phyloP scores from a whole-genome alignment of 1,140 invertebrate species.

The Scylla paramamosain region DNA sequence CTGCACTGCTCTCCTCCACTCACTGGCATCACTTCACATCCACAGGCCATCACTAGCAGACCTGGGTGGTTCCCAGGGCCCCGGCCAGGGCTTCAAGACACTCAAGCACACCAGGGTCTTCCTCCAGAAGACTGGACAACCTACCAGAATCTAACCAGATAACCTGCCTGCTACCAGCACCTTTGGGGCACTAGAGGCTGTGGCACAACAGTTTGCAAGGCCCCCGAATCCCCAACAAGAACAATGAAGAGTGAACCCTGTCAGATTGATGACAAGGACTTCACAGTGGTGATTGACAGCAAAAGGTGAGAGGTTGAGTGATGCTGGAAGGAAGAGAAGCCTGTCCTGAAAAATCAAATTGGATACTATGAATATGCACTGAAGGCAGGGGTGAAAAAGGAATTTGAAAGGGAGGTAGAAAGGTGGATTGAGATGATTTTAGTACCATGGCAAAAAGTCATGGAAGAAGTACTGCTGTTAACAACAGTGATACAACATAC shows the following conservation, averaged over 20 bases:
- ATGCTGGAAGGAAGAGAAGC: background rate
- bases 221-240: no score
- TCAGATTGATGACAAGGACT: conserved; percentile 13
- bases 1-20: no score
- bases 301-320: background rate
- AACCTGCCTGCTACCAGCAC: no score
- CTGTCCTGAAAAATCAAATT: background rate
- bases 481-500: conserved; percentile 22
- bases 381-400: background rate
- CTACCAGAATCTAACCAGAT: no score
- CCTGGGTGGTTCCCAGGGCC: no score
- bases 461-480: conserved; percentile 25
- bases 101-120: no score
- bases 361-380: background rate
- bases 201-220: no score
- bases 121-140: no score
- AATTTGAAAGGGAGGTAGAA: conserved; percentile 35
- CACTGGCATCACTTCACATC: no score
- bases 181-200: no score
- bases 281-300: background rate
- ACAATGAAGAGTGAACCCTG: background rate
- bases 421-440: conserved; percentile 1
- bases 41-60: no score
- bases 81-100: no score
- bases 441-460: conserved; percentile 30